Base-by-base conservation (phyloP, 2,888 invertebrate genomes). In the Nemurella pictetii region DNA sequence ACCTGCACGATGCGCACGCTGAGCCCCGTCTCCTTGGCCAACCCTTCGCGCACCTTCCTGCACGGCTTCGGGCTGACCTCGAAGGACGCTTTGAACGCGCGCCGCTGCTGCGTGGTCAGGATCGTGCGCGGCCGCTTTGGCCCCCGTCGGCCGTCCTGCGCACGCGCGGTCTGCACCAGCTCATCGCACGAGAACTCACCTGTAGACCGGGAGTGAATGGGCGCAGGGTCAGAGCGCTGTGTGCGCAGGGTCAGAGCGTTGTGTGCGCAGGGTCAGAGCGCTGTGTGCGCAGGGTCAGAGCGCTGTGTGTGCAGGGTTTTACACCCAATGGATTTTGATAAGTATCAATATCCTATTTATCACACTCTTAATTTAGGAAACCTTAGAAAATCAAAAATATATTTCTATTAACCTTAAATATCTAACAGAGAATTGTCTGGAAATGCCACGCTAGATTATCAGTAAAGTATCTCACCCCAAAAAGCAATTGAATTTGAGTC, bases 1-100 rank as follows among this genome's bases (percentile, higher is more conserved):
- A 96, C 96, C 92, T 96, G 96, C 20, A 96, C 96, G 86, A 96
- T 96, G 87, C 96, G 92, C 73, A 96, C 95, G 88, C 95, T 96
- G 84, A 96, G 91, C 15, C 96, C 96, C 0, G 96, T 96, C 89
- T 96, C 96, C 89, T 96, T 95, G 15, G 96, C 96, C 86, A 96
- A 91, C 85, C 95, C 93, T 90, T 96, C 96, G 84, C 96, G 91
- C 75, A 96, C 95, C 91, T 96, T 96, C 88, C 96, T 91, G 88
- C 96, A 96, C 0, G 96, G 96, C 89, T 96, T 96, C 27, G 96
- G 95, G 88, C 96, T 96, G 88, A 96, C 93, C 90, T 96, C 96
- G 90, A 96, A 97, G 26, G 96, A 96, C 72, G 95, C 94, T 90
- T 96, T 96, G 90, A 96, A 96, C 87, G 96, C 96, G 87, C 96